Evolutionary conservation across 2,888 invertebrate genomes (phyloP).

Genomic region (Seladonia tumulorum): DNA sequence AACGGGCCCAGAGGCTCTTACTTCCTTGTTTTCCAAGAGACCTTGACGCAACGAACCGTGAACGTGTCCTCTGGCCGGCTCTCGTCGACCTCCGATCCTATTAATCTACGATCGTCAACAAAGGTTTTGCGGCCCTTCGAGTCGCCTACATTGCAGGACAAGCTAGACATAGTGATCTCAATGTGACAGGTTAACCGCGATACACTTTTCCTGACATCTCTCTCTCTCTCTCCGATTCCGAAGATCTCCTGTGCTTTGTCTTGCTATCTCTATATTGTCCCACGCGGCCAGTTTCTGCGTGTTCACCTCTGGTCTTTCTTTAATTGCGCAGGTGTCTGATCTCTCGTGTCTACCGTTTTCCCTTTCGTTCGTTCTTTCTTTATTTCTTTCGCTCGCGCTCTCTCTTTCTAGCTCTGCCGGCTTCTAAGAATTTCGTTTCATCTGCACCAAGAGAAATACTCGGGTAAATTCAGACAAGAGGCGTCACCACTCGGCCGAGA

Average conservation of each 20-base stretch:
- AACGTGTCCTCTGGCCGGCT: conserved; percentile 66
- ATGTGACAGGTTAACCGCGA: neutral
- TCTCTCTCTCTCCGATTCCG: neutral
- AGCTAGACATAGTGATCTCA: neutral
- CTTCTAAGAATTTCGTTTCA: conserved; percentile 72
- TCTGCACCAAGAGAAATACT: conserved; percentile 66
- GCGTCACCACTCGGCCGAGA: neutral
- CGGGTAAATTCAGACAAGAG: conserved; percentile 52
- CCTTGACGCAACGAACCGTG: conserved; percentile 80
- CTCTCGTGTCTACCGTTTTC: conserved; percentile 6
- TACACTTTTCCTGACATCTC: neutral
- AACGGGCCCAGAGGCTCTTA: neutral
- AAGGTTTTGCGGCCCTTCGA: neutral
- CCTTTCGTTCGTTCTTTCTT: conserved; percentile 2
- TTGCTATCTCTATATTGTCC: neutral
- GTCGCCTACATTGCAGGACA: neutral
- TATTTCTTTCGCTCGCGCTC: conserved; percentile 44
- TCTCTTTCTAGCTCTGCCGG: conserved; percentile 66
- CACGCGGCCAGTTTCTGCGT: neutral
- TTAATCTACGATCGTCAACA: neutral
- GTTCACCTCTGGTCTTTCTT: conserved; percentile 12
- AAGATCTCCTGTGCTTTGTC: neutral
- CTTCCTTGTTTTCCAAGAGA: conserved; percentile 64
- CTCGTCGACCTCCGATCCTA: conserved; percentile 41
- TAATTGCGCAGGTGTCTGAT: neutral